Conservation (phyloP, 2,888 invertebrate species). For the Aporophyla nigra region DNA sequence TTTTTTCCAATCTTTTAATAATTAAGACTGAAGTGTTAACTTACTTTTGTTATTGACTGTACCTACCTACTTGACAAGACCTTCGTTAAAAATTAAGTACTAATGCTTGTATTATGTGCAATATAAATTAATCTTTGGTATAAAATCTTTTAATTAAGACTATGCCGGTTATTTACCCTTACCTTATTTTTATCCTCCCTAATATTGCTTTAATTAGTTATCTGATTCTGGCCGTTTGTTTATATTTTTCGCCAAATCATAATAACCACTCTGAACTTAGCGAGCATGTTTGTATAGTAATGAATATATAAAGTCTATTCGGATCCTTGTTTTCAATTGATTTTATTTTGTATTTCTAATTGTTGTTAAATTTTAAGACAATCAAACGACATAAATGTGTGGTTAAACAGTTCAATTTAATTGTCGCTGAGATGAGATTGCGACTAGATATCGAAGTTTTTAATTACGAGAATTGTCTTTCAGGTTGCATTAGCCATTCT, state of each 20-base stretch:
- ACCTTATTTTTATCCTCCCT: not conserved
- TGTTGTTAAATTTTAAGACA: too few species aligned
- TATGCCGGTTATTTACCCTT: not conserved
- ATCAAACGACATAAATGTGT: too few species aligned
- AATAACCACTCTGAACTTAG: not conserved
- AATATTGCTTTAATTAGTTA: not conserved
- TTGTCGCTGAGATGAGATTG: too few species aligned
- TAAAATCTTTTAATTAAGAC: not conserved
- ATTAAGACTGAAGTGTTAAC: not conserved
- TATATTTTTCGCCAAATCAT: not conserved
- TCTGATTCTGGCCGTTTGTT: not conserved
- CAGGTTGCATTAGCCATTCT: too few species aligned
- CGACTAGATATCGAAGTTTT: too few species aligned
- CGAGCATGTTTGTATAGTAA: not conserved
- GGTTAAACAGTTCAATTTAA: too few species aligned
- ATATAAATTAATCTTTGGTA: conserved; percentile 1
- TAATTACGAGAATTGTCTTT: too few species aligned
- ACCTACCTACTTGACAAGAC: not conserved
- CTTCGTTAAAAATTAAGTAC: not conserved
- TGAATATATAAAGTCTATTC: not conserved
- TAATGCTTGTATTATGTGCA: not conserved
- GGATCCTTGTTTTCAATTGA: not conserved
- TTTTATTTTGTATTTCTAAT: too few species aligned
- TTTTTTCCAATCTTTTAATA: not conserved
- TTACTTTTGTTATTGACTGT: not conserved